Percentiles rank a stretch among this genome's conserved stretches.
These are phyloP conservation scores for Cephus spinipes DNA, from an alignment of 2,888 invertebrate genomes.

Conservation along the genomic window DNA sequence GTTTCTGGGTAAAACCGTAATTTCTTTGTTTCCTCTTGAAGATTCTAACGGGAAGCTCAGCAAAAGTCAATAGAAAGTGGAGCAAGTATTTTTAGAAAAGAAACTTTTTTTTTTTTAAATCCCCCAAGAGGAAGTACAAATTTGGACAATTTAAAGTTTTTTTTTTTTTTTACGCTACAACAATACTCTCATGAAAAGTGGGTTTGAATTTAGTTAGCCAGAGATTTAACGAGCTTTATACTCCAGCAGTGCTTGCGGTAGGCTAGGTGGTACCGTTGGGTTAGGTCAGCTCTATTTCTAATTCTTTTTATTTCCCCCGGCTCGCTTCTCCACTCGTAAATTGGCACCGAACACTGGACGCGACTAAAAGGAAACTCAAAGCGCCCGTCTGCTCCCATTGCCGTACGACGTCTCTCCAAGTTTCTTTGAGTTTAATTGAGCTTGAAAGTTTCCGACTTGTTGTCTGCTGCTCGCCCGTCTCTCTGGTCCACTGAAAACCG, in stretches of 20 bases:
- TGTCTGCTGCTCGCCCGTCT: slow-evolving; percentile 33
- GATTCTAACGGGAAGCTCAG: not conserved
- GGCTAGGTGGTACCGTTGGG: too few species aligned
- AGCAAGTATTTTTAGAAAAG: not conserved
- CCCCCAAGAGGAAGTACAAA: too few species aligned
- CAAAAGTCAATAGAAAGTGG: not conserved
- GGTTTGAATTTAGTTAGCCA: too few species aligned
- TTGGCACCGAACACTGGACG: slow-evolving; percentile 34
- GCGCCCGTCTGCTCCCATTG: slow-evolving; percentile 35
- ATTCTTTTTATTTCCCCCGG: too few species aligned
- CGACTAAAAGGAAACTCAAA: slow-evolving; percentile 32
- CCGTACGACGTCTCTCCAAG: slow-evolving; percentile 42
- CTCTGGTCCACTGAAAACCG: slow-evolving; percentile 7
- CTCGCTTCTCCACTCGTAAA: slow-evolving; percentile 17
- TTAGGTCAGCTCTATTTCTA: too few species aligned
- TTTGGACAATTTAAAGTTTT: too few species aligned
- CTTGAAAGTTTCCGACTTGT: slow-evolving; percentile 55
- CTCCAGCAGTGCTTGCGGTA: too few species aligned
- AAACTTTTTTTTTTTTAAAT: too few species aligned
- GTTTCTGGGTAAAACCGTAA: not conserved
- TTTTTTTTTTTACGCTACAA: too few species aligned
- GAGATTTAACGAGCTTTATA: too few species aligned
- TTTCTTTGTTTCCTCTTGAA: not conserved
- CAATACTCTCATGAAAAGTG: too few species aligned
- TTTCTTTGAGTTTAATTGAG: slow-evolving; percentile 57